A percentile compares a stretch with the other conserved stretches of the same genome.
Conservation (phyloP, 2,888 invertebrate species). For the Epinotia nisella region DNA sequence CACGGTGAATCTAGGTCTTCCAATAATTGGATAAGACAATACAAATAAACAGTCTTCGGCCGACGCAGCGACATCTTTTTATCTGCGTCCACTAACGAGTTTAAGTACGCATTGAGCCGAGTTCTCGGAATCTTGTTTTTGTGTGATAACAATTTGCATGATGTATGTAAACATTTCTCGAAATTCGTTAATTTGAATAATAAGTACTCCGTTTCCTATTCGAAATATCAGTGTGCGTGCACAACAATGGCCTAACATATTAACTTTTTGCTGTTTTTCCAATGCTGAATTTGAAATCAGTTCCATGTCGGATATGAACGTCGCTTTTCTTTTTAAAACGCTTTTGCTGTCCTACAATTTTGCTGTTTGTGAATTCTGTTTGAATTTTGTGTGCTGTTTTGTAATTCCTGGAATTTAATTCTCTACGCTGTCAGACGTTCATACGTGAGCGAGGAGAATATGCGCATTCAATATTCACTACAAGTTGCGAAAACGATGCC, state of each 20-base stretch:
- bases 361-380: too few relatives aligned
- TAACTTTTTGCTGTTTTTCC: constrained; percentile 13
- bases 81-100: neutral
- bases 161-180: constrained; percentile 43
- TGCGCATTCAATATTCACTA: constrained; percentile 55
- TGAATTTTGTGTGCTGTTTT: too few relatives aligned
- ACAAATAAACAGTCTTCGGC: constrained; percentile 28
- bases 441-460: constrained; percentile 52
- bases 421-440: constrained; percentile 41
- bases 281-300: constrained; percentile 30
- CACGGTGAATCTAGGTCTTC: constrained; percentile 29
- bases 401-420: constrained; percentile 35
- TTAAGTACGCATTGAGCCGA: neutral
- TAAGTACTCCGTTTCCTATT: constrained; percentile 28
- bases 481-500: constrained; percentile 52
- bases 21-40: constrained; percentile 35
- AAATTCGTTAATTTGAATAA: constrained; percentile 38
- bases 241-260: constrained; percentile 33
- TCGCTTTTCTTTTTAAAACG: constrained; percentile 28
- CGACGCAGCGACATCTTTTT: constrained; percentile 4
- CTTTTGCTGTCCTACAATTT: constrained; percentile 23
- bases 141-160: constrained; percentile 31
- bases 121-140: constrained; percentile 34
- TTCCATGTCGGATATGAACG: constrained; percentile 7
- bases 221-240: constrained; percentile 25